These are phyloP conservation scores for Sarcophilus harrisii DNA, from an alignment of 2,797 vertebrate genomes.

Conservation along the genomic window DNA sequence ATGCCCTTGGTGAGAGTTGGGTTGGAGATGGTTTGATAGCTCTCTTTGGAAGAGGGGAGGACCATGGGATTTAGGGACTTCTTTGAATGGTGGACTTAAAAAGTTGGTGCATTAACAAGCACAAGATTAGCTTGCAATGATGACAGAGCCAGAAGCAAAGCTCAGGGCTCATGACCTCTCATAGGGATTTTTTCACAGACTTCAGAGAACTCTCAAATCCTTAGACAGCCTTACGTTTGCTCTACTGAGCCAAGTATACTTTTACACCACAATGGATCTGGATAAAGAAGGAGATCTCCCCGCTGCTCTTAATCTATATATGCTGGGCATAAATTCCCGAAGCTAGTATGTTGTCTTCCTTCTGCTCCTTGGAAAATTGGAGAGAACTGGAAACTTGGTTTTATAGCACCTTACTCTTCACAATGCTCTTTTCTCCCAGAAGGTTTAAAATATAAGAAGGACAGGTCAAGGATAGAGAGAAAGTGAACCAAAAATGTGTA, in stretches of 20 bases:
- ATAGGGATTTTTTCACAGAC: background rate
- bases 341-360: background rate
- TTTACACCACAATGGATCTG: background rate
- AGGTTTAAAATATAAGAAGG: background rate
- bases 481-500: background rate
- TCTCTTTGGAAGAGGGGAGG: background rate
- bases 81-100: background rate
- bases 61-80: background rate
- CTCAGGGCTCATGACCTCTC: background rate
- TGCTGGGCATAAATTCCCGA: background rate
- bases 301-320: background rate
- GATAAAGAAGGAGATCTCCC: background rate
- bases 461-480: background rate
- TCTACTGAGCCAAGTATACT: background rate
- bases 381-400: background rate
- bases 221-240: background rate
- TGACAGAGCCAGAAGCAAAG: background rate
- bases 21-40: background rate
- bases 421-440: background rate
- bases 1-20: background rate
- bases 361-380: background rate
- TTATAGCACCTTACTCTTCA: background rate
- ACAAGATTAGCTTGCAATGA: background rate
- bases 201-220: background rate
- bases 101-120: background rate